Conservation (phyloP, 2,797 vertebrate genomes). For the Buceros bicornis region DNA sequence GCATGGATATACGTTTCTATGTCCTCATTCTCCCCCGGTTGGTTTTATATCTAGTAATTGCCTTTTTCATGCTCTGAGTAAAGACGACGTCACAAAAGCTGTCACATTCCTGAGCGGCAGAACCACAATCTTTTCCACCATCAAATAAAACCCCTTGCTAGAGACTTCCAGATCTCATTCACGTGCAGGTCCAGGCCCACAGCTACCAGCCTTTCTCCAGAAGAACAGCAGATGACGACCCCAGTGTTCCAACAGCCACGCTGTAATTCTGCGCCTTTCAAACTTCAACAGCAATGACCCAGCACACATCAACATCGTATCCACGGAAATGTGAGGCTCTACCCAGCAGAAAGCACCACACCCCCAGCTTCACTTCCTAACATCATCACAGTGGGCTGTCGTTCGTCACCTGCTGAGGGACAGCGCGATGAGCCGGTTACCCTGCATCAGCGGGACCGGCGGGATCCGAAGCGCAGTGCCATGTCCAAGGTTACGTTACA, state of each 20-base stretch:
- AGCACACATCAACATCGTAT: no score
- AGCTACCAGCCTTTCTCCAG: no score
- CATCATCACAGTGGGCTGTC: no score
- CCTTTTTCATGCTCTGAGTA: background rate
- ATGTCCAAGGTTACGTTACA: fast-evolving
- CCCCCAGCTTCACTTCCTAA: no score
- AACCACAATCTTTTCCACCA: background rate
- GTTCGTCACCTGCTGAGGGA: background rate
- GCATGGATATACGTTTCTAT: background rate
- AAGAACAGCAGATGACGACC: no score
- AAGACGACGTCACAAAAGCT: background rate
- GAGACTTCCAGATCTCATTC: background rate
- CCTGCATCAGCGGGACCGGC: background rate
- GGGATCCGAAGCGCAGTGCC: fast-evolving
- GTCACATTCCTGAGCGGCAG: background rate
- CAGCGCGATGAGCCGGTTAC: fast-evolving
- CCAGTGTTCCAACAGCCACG: no score
- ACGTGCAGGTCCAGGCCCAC: no score
- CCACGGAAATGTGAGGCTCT: no score
- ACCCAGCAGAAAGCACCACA: no score
- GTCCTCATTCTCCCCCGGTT: background rate
- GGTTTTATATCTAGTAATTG: background rate
- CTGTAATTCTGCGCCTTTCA: no score
- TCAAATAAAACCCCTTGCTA: background rate
- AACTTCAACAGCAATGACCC: no score